Conservation (phyloP, 2,888 invertebrate genomes). For the Vanessa cardui region DNA sequence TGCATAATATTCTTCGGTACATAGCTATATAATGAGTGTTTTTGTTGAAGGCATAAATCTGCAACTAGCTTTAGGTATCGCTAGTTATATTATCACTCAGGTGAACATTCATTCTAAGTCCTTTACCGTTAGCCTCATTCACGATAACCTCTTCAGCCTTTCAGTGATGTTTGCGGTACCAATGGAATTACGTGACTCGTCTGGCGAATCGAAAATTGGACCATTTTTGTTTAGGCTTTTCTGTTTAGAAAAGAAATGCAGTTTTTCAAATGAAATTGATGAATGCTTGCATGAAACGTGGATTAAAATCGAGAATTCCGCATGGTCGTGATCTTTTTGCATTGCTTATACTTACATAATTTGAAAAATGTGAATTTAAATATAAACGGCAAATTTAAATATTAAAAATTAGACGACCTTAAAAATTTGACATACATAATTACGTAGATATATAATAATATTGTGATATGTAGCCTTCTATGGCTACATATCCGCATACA, state of each 20-base stretch:
- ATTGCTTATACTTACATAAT: too few relatives aligned
- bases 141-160: conserved; percentile 29
- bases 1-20: too few relatives aligned
- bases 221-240: conserved; percentile 19
- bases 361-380: too few relatives aligned
- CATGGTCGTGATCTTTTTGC: too few relatives aligned
- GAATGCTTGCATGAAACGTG: neutral
- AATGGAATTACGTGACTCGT: conserved; percentile 35
- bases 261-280: neutral
- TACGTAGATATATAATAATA: too few relatives aligned
- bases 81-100: neutral
- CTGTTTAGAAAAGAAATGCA: conserved; percentile 7
- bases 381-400: too few relatives aligned
- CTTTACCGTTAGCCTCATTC: conserved; percentile 37
- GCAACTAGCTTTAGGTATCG: neutral
- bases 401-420: too few relatives aligned
- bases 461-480: too few relatives aligned
- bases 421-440: too few relatives aligned
- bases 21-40: too few relatives aligned
- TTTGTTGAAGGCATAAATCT: too few relatives aligned
- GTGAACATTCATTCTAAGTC: conserved; percentile 1
- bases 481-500: too few relatives aligned
- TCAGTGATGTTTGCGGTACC: conserved; percentile 30
- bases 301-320: neutral
- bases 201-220: conserved; percentile 16